These are phyloP conservation scores for Cerceris rybyensis DNA, from an alignment of 2,888 invertebrate species.

Conservation along the genomic window DNA sequence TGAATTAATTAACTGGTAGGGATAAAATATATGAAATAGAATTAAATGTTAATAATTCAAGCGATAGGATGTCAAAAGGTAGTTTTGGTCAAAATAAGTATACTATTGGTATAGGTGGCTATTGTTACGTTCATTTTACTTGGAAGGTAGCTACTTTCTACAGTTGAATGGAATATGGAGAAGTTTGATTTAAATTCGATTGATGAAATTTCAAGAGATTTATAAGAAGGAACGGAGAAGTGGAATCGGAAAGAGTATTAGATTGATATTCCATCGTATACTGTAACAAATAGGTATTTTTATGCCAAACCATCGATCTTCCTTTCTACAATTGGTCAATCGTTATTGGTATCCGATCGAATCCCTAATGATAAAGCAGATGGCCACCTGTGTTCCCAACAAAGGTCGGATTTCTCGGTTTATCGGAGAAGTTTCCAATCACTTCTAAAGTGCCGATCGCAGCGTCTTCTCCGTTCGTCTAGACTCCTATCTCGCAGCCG, in stretches of 20 bases:
- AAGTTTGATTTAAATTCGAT: too few species aligned
- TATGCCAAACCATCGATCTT: neutral
- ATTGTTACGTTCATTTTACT: too few species aligned
- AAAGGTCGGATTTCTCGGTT: constrained; percentile 15
- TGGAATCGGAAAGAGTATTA: neutral
- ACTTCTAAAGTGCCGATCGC: constrained; percentile 52
- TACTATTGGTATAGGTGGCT: too few species aligned
- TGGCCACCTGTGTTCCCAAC: constrained; percentile 9
- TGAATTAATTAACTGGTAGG: too few species aligned
- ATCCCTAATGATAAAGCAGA: constrained; percentile 6
- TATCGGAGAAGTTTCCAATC: constrained; percentile 45
- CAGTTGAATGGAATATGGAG: too few species aligned
- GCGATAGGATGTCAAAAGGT: too few species aligned
- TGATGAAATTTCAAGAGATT: too few species aligned
- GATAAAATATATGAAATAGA: too few species aligned
- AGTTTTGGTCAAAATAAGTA: too few species aligned
- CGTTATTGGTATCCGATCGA: constrained; percentile 22
- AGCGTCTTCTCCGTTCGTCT: constrained; percentile 58
- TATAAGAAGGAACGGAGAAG: too few species aligned
- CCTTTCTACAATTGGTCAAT: neutral
- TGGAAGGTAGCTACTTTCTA: too few species aligned
- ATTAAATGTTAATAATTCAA: too few species aligned
- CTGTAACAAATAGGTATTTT: neutral
- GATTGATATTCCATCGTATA: neutral
- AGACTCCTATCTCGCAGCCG: constrained; percentile 43